Conservation (phyloP, 2,888 invertebrate species). For the Gonocerus acuteangulatus region DNA sequence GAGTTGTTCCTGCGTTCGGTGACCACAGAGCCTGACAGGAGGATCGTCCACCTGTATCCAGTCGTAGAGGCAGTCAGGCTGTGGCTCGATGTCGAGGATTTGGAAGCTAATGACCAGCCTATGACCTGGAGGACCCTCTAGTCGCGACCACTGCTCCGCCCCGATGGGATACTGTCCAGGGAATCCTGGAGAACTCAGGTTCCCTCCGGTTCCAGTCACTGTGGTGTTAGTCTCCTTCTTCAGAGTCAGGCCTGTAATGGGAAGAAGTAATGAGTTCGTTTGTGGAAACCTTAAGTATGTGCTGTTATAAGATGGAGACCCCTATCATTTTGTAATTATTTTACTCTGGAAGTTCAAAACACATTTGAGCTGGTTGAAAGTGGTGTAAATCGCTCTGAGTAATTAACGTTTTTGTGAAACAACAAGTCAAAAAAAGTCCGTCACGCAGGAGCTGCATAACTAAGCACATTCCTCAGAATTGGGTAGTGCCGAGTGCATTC, state of each 20-base stretch:
- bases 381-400: no score
- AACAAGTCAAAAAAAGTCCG: no score
- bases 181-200: slow-evolving; percentile 60
- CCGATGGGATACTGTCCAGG: slow-evolving; percentile 65
- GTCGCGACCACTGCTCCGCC: slow-evolving; percentile 60
- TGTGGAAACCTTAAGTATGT: no score
- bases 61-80: slow-evolving; percentile 72
- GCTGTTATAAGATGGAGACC: no score
- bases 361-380: no score
- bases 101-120: slow-evolving; percentile 12
- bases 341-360: no score
- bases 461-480: no score
- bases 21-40: slow-evolving; percentile 36
- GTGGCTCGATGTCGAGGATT: slow-evolving; percentile 57
- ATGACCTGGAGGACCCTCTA: slow-evolving; percentile 50
- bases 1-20: slow-evolving; percentile 33
- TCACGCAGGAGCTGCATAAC: no score
- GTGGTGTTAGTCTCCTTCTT: slow-evolving; percentile 52
- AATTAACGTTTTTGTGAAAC: no score
- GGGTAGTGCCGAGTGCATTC: no score
- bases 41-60: slow-evolving; percentile 54
- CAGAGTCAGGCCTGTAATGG: not conserved
- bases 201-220: slow-evolving; percentile 56
- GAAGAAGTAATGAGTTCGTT: no score
- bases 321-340: no score